These are phyloP conservation scores for Coelopa frigida DNA, from an alignment of 1,140 invertebrate species.

Conservation along the genomic window DNA sequence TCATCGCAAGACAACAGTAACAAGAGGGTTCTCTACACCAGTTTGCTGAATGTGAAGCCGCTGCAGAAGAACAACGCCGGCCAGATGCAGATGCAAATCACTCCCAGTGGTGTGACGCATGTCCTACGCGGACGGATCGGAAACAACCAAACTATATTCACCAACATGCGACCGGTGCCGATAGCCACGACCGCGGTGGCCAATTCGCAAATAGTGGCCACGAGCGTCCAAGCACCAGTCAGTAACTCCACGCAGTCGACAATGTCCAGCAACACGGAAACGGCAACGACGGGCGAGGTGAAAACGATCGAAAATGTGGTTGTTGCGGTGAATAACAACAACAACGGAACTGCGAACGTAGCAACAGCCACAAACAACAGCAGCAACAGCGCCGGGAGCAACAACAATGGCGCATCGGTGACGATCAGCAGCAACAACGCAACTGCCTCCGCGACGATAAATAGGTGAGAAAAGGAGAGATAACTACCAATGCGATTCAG, in stretches of 20 bases:
- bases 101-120: constrained; percentile 29
- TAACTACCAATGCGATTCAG: constrained; percentile 41
- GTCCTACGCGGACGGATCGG: constrained; percentile 30
- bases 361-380: not conserved
- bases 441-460: constrained; percentile 25
- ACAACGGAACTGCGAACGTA: constrained; percentile 4
- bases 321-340: constrained; percentile 17
- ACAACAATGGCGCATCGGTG: constrained; percentile 11
- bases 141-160: constrained; percentile 37
- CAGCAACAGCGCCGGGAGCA: constrained; percentile 8
- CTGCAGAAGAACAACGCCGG: constrained; percentile 41
- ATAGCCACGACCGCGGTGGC: constrained; percentile 18
- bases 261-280: too few species aligned
- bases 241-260: too few species aligned
- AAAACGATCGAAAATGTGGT: constrained; percentile 16
- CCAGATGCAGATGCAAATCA: constrained; percentile 40
- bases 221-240: too few species aligned
- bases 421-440: constrained; percentile 19
- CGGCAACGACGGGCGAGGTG: not conserved
- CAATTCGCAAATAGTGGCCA: constrained; percentile 10
- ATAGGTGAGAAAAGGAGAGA: constrained; percentile 41
- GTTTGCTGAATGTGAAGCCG: constrained; percentile 37
- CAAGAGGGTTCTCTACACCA: constrained; percentile 39
- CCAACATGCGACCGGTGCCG: constrained; percentile 29
- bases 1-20: constrained; percentile 21